phyloP scores from a whole-genome alignment of 2,888 invertebrate species.

The Cephus rjabovi region DNA sequence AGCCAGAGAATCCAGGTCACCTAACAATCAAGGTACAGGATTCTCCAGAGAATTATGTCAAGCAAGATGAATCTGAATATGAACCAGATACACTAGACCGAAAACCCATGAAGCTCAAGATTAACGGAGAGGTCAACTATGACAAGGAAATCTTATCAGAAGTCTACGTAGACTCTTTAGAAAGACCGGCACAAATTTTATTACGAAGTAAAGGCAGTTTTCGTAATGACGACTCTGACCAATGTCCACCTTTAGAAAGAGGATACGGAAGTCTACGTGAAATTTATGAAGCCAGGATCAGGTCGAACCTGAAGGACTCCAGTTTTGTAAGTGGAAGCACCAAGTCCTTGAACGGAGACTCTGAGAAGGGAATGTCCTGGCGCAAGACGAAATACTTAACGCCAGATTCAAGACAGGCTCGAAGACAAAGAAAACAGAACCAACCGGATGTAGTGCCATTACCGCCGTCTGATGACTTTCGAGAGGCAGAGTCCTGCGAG shows the following conservation, averaged over 20 bases:
- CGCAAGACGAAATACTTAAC: constrained; percentile 68
- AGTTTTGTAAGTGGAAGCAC: constrained; percentile 27
- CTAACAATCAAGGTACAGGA: constrained; percentile 88
- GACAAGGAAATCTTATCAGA: constrained; percentile 61
- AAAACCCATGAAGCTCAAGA: constrained; percentile 74
- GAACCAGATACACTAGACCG: constrained; percentile 89
- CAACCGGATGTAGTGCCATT: constrained; percentile 79
- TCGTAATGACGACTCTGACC: constrained; percentile 68
- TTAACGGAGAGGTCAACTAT: constrained; percentile 57
- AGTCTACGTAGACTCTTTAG: constrained; percentile 70
- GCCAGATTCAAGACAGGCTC: constrained; percentile 79
- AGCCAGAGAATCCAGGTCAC: constrained; percentile 78
- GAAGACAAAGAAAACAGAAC: constrained; percentile 74
- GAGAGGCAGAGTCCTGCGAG: constrained; percentile 50
- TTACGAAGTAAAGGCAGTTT: constrained; percentile 80
- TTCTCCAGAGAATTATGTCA: constrained; percentile 80
- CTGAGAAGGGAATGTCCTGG: constrained; percentile 47
- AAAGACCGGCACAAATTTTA: constrained; percentile 72
- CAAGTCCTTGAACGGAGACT: constrained; percentile 38
- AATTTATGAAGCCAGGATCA: constrained; percentile 74
- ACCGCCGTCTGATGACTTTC: constrained; percentile 70
- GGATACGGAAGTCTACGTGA: constrained; percentile 79
- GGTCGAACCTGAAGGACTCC: constrained; percentile 38
- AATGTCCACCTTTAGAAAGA: constrained; percentile 65
- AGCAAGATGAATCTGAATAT: constrained; percentile 83